These are phyloP conservation scores for Branchipolynoe longqiensis DNA, from an alignment of 2,888 invertebrate genomes.

Conservation along the genomic window DNA sequence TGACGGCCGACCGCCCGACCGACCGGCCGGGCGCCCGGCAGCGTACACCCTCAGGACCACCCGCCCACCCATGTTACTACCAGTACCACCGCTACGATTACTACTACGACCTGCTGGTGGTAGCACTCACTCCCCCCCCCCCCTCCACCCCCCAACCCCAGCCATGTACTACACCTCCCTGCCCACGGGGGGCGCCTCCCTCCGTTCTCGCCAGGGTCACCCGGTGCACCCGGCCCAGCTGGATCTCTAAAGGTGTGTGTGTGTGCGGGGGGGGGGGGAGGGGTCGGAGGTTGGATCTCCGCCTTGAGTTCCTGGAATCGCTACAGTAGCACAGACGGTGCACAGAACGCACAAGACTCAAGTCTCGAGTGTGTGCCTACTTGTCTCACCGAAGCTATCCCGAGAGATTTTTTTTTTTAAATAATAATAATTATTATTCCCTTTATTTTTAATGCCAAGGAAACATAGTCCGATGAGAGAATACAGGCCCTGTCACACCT, in stretches of 20 bases:
- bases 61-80: not conserved
- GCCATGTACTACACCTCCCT: not conserved
- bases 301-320: too few relatives aligned
- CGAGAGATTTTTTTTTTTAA: too few relatives aligned
- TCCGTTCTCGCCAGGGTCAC: constrained; percentile 22
- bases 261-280: not conserved
- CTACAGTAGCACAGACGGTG: too few relatives aligned
- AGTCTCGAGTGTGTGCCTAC: too few relatives aligned
- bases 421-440: too few relatives aligned
- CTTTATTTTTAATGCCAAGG: too few relatives aligned
- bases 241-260: constrained; percentile 4
- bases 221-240: not conserved
- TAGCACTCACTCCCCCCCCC: not conserved
- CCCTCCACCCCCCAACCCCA: not conserved
- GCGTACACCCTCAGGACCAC: not conserved
- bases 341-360: too few relatives aligned
- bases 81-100: not conserved
- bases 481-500: too few relatives aligned
- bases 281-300: not conserved
- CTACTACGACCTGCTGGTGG: not conserved
- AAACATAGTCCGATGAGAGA: too few relatives aligned
- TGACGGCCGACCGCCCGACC: not conserved
- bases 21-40: not conserved
- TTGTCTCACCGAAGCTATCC: too few relatives aligned
- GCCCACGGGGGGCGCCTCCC: constrained; percentile 2